These are phyloP conservation scores for Cladorhizidae sp. DNA, from an alignment of 37 sponge, comb jelly and placozoan species.

Conservation along the genomic window DNA sequence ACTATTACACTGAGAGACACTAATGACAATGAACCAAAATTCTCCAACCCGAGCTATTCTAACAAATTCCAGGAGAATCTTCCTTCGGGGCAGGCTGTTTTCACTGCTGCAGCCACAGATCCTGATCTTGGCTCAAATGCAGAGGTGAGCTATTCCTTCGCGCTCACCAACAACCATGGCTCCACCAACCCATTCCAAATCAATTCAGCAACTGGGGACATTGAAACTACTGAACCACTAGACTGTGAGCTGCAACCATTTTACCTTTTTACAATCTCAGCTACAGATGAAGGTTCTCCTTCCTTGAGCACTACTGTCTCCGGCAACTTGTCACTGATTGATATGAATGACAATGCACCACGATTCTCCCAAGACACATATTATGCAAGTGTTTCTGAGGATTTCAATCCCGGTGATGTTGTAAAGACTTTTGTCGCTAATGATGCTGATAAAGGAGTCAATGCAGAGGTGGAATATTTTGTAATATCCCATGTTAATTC, in stretches of 20 bases:
- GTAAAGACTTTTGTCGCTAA: constrained; percentile 8
- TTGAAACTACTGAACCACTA: constrained; percentile 18
- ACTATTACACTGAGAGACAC: constrained; percentile 42
- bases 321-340: constrained; percentile 28
- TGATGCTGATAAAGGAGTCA: constrained; percentile 51
- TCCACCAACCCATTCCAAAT: constrained; percentile 11
- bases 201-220: constrained; percentile 10
- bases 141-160: constrained; percentile 8
- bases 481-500: not conserved
- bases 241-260: constrained; percentile 26
- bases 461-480: constrained; percentile 45
- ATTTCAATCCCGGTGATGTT: not conserved
- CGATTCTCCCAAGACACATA: constrained; percentile 26
- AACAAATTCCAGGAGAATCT: constrained; percentile 19
- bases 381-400: constrained; percentile 9
- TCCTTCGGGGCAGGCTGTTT: not conserved
- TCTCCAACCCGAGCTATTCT: not conserved
- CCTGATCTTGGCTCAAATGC: constrained; percentile 40
- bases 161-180: not conserved
- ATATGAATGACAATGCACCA: constrained; percentile 78
- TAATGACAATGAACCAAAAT: constrained; percentile 58
- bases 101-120: constrained; percentile 26
- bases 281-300: constrained; percentile 50
- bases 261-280: constrained; percentile 36
- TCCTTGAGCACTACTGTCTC: not conserved